phyloP scores from a whole-genome alignment of 2,888 invertebrate genomes.

The Xylocampa areola region DNA sequence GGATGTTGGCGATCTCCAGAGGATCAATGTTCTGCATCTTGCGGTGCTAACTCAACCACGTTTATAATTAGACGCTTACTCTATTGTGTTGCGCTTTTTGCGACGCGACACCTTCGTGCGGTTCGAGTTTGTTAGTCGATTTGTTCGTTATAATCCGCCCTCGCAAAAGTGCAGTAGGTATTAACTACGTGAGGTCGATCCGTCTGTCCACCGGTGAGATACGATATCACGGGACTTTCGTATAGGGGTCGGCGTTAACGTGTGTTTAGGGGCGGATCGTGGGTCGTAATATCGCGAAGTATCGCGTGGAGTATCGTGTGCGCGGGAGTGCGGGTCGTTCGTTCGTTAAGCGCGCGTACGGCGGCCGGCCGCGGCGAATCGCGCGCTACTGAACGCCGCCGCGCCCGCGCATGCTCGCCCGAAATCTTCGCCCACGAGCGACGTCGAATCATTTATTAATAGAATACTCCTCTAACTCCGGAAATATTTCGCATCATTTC shows the following conservation, averaged over 20 bases:
- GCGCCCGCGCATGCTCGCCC: slow-evolving; percentile 79
- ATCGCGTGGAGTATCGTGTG: slow-evolving; percentile 76
- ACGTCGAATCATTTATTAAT: slow-evolving; percentile 88
- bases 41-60: slow-evolving; percentile 81
- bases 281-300: slow-evolving; percentile 75
- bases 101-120: slow-evolving; percentile 88
- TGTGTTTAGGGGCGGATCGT: slow-evolving; percentile 74
- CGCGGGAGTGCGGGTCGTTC: slow-evolving; percentile 89
- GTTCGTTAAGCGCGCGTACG: slow-evolving; percentile 89
- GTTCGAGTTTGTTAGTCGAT: slow-evolving; percentile 89
- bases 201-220: slow-evolving; percentile 64
- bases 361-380: slow-evolving; percentile 88
- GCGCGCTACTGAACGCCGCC: slow-evolving; percentile 85
- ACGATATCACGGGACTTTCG: slow-evolving; percentile 53
- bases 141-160: slow-evolving; percentile 89
- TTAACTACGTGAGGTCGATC: slow-evolving; percentile 75
- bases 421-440: slow-evolving; percentile 88
- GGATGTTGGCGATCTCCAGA: slow-evolving; percentile 95
- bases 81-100: slow-evolving; percentile 90
- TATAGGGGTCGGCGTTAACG: slow-evolving; percentile 51
- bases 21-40: slow-evolving; percentile 92
- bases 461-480: slow-evolving; percentile 89
- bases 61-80: slow-evolving; percentile 89
- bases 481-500: slow-evolving; percentile 90
- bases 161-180: slow-evolving; percentile 79